Conservation (phyloP, 2,113 vertebrate species). For the Tamias sibiricus region DNA sequence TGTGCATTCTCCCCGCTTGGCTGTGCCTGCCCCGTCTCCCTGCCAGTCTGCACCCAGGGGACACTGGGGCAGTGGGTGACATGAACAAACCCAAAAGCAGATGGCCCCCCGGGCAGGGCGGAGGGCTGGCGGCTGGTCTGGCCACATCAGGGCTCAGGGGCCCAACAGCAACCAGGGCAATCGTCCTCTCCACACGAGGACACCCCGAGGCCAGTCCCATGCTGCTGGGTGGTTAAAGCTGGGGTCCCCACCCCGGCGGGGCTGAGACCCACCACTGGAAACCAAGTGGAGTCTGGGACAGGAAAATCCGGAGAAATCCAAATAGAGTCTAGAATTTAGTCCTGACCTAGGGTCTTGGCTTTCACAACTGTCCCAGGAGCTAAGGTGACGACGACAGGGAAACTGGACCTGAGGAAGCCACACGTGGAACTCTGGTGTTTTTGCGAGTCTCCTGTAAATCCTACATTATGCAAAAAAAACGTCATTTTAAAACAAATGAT, state of each 20-base stretch:
- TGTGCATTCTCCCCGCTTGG: fast-evolving
- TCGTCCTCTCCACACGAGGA: fast-evolving
- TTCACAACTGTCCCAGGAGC: fast-evolving
- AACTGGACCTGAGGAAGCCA: neutral
- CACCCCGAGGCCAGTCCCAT: neutral
- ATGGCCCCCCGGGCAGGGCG: neutral
- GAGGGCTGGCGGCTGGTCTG: too few species aligned
- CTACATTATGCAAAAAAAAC: neutral
- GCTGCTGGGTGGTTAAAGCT: neutral
- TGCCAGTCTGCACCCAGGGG: neutral
- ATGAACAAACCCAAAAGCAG: neutral
- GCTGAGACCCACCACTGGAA: neutral
- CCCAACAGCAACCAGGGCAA: fast-evolving
- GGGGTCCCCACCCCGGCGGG: neutral
- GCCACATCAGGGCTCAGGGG: neutral
- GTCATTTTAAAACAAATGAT: neutral
- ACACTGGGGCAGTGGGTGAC: neutral
- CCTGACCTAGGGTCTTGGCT: neutral
- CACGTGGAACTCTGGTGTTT: fast-evolving
- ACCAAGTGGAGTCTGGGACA: neutral
- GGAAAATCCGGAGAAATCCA: neutral
- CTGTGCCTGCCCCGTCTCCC: neutral
- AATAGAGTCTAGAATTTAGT: too few species aligned
- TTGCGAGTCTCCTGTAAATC: neutral
- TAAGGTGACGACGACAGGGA: neutral